Percentiles rank a stretch among this genome's conserved stretches.
Conservation (phyloP, 2,888 invertebrate genomes). For the Sarcophaga caerulescens region DNA sequence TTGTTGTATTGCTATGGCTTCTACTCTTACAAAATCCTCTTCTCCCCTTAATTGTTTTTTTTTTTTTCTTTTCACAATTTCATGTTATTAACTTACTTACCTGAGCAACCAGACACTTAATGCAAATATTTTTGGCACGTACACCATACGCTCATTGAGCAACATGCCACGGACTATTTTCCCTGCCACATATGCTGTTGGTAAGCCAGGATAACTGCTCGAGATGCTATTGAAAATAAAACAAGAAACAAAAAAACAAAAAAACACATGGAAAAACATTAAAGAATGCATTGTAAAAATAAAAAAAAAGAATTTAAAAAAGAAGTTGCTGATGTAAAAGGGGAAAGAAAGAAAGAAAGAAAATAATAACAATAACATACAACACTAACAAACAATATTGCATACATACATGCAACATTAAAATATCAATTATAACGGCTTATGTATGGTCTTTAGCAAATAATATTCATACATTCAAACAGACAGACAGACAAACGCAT, state of each 20-base stretch:
- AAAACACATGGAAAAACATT: constrained; percentile 18
- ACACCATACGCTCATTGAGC: constrained; percentile 78
- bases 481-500: constrained; percentile 14
- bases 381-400: constrained; percentile 12
- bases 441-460: constrained; percentile 46
- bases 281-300: not conserved
- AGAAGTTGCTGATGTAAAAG: too few species aligned
- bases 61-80: constrained; percentile 40
- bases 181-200: constrained; percentile 79
- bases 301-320: not conserved
- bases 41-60: constrained; percentile 3
- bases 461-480: too few species aligned
- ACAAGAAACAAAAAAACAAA: constrained; percentile 17
- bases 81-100: constrained; percentile 71
- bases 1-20: constrained; percentile 2
- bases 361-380: constrained; percentile 38
- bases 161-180: constrained; percentile 79
- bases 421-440: constrained; percentile 69
- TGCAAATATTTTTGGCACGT: constrained; percentile 80
- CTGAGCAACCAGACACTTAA: constrained; percentile 78
- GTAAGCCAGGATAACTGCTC: constrained; percentile 78
- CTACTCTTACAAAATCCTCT: not conserved
- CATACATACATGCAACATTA: constrained; percentile 69
- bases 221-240: constrained; percentile 73
- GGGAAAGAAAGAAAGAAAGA: not conserved